These are phyloP conservation scores for Chlorodrepanis virens DNA, from an alignment of 2,113 vertebrate genomes.

Conservation along the genomic window DNA sequence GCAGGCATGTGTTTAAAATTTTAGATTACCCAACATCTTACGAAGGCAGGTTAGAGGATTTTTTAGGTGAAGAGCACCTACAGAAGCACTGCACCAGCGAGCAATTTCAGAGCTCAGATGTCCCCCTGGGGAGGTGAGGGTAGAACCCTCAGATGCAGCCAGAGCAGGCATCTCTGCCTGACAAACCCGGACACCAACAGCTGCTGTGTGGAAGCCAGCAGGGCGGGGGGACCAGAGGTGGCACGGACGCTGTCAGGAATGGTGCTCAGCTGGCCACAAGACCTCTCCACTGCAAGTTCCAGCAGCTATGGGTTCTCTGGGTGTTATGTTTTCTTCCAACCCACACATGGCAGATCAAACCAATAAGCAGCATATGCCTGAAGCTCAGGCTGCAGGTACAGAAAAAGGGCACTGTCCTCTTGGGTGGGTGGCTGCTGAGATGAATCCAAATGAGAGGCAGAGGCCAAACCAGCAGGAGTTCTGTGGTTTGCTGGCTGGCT, in stretches of 20 bases:
- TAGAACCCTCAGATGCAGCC: not conserved
- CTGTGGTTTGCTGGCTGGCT: not conserved
- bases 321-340: not conserved
- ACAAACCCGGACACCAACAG: fast-evolving
- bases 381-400: not conserved
- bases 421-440: fast-evolving
- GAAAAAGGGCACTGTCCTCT: not conserved
- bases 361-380: not conserved
- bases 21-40: not conserved
- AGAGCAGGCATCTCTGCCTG: not conserved
- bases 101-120: not conserved
- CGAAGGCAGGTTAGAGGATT: not conserved
- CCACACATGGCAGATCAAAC: not conserved
- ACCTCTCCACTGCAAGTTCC: not conserved
- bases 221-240: too few species aligned
- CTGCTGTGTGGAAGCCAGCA: fast-evolving
- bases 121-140: not conserved
- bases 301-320: not conserved
- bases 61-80: not conserved
- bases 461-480: not conserved
- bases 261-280: not conserved
- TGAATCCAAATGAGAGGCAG: not conserved
- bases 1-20: not conserved
- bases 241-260: fast-evolving
- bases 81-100: fast-evolving